These are phyloP conservation scores for Frankliniella intonsa DNA, from an alignment of 2,888 invertebrate species.

Conservation along the genomic window DNA sequence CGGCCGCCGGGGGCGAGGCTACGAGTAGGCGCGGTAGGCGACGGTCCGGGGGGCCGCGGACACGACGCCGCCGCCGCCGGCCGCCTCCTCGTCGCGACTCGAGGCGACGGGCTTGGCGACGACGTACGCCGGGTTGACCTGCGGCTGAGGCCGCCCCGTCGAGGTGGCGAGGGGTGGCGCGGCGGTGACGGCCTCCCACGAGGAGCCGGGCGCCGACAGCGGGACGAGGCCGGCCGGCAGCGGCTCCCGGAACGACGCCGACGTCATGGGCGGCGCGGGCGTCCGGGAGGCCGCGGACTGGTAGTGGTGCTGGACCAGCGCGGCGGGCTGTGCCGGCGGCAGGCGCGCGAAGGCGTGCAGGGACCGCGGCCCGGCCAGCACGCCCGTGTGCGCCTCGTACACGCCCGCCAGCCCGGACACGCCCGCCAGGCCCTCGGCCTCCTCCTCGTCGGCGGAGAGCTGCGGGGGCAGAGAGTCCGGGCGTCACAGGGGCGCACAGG, in stretches of 20 bases:
- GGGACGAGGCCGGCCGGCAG: neutral
- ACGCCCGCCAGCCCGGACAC: neutral
- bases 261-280: neutral
- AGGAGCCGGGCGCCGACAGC: neutral
- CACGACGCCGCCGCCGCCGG: neutral
- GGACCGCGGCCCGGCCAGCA: constrained; percentile 27
- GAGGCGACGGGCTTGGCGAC: constrained; percentile 17
- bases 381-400: constrained; percentile 3
- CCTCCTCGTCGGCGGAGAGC: constrained; percentile 37
- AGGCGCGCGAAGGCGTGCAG: neutral
- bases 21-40: constrained; percentile 19
- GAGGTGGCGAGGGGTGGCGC: neutral
- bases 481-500: constrained; percentile 39
- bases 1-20: neutral
- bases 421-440: neutral
- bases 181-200: constrained; percentile 6
- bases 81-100: neutral
- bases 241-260: neutral
- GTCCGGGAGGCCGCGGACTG: neutral
- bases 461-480: constrained; percentile 38
- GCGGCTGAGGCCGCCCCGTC: neutral
- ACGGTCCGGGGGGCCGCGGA: neutral
- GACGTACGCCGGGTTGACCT: constrained; percentile 16
- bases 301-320: neutral
- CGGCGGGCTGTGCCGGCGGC: neutral